Evolutionary conservation across 2,888 invertebrate species (phyloP), one percentile per base, ranked within the genome.

Genomic region (Nymphalis urticae): DNA sequence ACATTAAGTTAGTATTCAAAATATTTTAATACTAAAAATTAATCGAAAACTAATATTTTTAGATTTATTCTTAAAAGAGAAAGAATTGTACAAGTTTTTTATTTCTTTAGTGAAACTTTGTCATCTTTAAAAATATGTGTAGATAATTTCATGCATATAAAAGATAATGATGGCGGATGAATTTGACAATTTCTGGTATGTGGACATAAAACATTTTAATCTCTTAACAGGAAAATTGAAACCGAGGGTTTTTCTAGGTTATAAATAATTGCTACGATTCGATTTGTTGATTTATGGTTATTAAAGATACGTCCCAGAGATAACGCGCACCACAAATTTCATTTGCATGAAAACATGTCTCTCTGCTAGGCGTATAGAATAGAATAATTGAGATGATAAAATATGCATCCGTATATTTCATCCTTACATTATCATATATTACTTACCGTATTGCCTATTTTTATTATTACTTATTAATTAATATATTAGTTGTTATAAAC

Each of bases 281-380:
- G 82, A 88, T 86, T 89, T 80, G 82, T 82, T 84, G 87, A 90
- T 90, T 90, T 90, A 91, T 89, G 88, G 90, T 89, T 90, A 91
- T 91, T 90, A 89, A 90, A 91, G 91, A 91, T 91, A 82, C 79
- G 85, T 79, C 78, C 74, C 78, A 78, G 83, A 87, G 83, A 84
- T 83, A 82, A 75, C 79, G 82, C 82, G 84, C 82, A 83, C 82
- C 82, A 85, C 87, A 82, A 85, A 83, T 84, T 87, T 87, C 85
- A 90, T 91, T 88, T 90, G 85, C 82, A 91, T 91, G 87, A 87
- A 86, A 90, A 91, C 89, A 81, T 83, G 78, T 75, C 75, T 27
- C 54, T 75, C 75, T 79, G 54, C 60, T 61, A 68, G 76, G 76
- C 63, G 68, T 68, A 50, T 68, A 10, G 58, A 58, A 19, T 42